These are phyloP conservation scores for Pterobdella sp. DNA, from an alignment of 2,888 invertebrate genomes.

Conservation along the genomic window DNA sequence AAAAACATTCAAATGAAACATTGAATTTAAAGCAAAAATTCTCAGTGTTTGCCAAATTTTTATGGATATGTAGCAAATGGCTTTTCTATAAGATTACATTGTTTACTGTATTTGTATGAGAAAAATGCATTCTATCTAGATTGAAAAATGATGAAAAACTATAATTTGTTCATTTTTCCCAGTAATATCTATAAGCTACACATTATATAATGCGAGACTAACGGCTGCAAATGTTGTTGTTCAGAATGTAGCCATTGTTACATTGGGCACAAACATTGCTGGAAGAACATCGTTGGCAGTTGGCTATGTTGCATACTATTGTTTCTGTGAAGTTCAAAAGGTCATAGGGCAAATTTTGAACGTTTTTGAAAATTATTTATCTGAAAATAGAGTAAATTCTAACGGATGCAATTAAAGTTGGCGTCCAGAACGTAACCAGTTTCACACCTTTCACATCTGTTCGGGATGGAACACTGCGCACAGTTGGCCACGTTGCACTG, in stretches of 20 bases:
- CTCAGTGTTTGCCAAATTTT: too few relatives aligned
- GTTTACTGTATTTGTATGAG: too few relatives aligned
- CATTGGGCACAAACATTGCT: background rate
- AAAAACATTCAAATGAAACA: too few relatives aligned
- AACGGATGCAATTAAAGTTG: background rate
- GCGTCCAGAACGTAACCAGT: slow-evolving; percentile 7
- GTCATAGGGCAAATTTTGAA: background rate
- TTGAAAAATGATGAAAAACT: background rate
- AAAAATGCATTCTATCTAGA: background rate
- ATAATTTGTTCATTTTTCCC: background rate
- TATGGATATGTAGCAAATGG: too few relatives aligned
- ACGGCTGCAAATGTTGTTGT: slow-evolving; percentile 8
- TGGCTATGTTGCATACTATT: background rate
- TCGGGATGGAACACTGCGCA: background rate
- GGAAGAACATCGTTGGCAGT: background rate
- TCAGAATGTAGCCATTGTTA: background rate
- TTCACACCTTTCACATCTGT: background rate
- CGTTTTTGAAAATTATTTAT: too few relatives aligned
- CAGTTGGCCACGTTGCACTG: slow-evolving; percentile 19
- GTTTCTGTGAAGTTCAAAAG: background rate
- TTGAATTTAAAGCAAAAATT: too few relatives aligned
- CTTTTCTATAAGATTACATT: too few relatives aligned
- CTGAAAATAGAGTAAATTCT: too few relatives aligned
- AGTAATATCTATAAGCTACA: background rate
- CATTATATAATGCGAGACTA: background rate